These are phyloP conservation scores for Hippasteria phrygiana DNA, from an alignment of 53 echinoderm and acorn worm genomes.

Conservation along the genomic window DNA sequence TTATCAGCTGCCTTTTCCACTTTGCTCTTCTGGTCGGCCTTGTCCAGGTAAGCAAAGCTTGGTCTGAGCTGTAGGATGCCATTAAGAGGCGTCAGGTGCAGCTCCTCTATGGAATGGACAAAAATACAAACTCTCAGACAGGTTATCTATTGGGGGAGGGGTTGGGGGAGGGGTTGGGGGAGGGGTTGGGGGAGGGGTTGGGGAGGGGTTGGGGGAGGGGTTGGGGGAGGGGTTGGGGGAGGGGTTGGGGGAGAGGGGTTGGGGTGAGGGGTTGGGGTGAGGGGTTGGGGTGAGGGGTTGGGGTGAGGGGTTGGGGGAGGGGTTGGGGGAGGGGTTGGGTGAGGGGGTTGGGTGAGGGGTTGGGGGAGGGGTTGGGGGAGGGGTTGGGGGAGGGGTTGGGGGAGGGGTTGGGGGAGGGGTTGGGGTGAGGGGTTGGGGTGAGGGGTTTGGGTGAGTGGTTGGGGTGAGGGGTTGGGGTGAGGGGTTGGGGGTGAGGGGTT, in stretches of 20 bases:
- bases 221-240: not conserved
- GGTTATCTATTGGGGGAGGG: not conserved
- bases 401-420: not conserved
- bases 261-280: not conserved
- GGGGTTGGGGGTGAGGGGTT: not conserved
- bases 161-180: not conserved
- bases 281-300: not conserved
- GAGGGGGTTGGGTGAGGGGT: not conserved
- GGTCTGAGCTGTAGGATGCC: slow-evolving; percentile 88
- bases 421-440: not conserved
- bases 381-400: not conserved
- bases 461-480: not conserved
- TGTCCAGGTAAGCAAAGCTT: slow-evolving; percentile 87
- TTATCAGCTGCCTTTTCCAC: slow-evolving; percentile 75
- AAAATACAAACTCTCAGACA: not conserved
- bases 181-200: not conserved
- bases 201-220: not conserved
- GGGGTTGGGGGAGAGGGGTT: not conserved
- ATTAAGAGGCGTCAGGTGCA: slow-evolving; percentile 90
- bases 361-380: not conserved
- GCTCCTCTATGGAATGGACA: slow-evolving; percentile 73
- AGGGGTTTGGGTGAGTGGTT: not conserved
- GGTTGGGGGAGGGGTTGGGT: not conserved
- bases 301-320: not conserved
- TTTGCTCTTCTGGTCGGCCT: slow-evolving; percentile 80